phyloP scores from a whole-genome alignment of 1,140 invertebrate species.

The Dinoponera quadriceps region DNA sequence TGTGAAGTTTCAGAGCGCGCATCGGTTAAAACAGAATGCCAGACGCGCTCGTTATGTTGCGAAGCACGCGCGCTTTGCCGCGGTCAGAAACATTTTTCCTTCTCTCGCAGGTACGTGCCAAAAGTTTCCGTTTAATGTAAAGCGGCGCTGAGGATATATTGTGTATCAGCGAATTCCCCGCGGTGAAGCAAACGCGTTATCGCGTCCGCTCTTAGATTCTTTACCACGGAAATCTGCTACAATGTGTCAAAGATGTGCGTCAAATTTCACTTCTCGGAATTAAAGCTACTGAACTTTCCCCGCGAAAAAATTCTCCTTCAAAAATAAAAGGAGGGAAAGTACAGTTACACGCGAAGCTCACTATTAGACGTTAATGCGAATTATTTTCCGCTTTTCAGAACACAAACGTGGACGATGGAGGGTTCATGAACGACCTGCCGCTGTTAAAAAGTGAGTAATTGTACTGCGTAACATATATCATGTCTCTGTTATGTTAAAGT shows the following conservation, averaged over 20 bases:
- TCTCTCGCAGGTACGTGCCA: neutral
- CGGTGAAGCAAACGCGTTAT: neutral
- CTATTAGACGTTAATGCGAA: neutral
- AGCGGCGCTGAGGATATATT: neutral
- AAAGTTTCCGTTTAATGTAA: conserved; percentile 25
- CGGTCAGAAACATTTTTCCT: conserved; percentile 41
- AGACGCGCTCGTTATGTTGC: conserved; percentile 25
- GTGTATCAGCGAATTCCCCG: neutral
- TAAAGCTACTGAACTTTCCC: too few species aligned
- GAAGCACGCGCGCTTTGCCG: conserved; percentile 44
- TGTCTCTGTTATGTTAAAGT: too few species aligned
- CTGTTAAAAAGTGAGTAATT: conserved; percentile 94
- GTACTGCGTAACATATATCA: too few species aligned
- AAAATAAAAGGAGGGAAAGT: too few species aligned
- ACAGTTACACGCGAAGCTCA: neutral
- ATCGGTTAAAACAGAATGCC: conserved; percentile 32
- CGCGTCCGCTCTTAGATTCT: neutral
- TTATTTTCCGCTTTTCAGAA: conserved; percentile 87
- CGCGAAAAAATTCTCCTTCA: too few species aligned
- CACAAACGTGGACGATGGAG: conserved; percentile 93
- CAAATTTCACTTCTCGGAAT: too few species aligned
- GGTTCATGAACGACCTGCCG: conserved; percentile 94
- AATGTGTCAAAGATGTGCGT: neutral
- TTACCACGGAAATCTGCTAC: neutral
- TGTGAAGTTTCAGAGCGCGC: conserved; percentile 17